Base-by-base conservation (phyloP, 1,140 invertebrate species). In the Eueides isabella region DNA sequence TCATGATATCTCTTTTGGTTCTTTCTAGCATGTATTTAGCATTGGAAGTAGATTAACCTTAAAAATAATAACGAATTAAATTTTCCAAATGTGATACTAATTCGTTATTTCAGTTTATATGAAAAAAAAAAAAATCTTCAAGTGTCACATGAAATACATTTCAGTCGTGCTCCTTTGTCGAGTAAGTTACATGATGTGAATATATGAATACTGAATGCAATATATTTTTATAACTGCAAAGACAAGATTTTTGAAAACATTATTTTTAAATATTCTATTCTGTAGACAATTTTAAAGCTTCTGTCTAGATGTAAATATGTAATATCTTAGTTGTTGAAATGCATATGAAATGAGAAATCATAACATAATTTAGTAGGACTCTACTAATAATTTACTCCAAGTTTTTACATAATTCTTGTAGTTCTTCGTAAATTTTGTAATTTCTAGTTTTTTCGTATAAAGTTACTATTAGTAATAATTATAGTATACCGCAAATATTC, bases 161-260 rank as follows among this genome's bases (percentile, higher is more conserved):
- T 55, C 9, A 12, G 44, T 55, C 44, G 9, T 55, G 9, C 19
- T 55, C 44, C 9, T 55, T 12, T 55, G 19, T 48, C 44, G 44
- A 26, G 44, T 55, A 4, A 26, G 19, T 55, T 19, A 23, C 19
- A 55, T 55, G 44, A 55, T 55, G 44, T 12, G 44, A 55, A 55
- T 55, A 55, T 55, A 55, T 55, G 44, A 55, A 55, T 55, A 55
- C 19, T 55, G 44, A 55, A 26, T 26, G 19, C 44, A 55, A 55
- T 55, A 55, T 55, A 55, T 55, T 55, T 44, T 55, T 55, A 7
- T 55, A 23, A 23, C 19, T 23, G 44, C 16, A 11, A 3, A 19
- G 2, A 55, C 2, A 7, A 26, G 44, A 23, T 11, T 26, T 55
- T 55, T 55, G n/a, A 26, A 44, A 26, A 26, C 9, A 12, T 11